phyloP scores from a whole-genome alignment of 1,140 invertebrate species.

The Halesus radiatus region DNA sequence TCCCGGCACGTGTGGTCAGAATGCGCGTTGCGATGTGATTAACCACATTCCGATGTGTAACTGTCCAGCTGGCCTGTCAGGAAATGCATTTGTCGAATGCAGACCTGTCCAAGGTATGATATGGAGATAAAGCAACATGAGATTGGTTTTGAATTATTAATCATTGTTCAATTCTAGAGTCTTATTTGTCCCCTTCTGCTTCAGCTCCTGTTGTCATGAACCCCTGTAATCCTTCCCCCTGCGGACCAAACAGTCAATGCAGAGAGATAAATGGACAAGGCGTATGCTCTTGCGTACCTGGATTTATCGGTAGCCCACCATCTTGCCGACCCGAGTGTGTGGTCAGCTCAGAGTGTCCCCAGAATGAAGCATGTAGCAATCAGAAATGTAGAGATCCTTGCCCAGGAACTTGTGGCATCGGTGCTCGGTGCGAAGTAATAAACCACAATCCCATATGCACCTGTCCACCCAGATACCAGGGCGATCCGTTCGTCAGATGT shows the following conservation, averaged over 20 bases:
- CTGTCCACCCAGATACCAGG: slow-evolving; percentile 72
- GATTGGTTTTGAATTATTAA: too few relatives aligned
- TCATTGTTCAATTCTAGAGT: too few relatives aligned
- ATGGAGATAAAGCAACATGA: too few relatives aligned
- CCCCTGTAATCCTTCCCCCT: slow-evolving; percentile 75
- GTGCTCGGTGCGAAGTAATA: slow-evolving; percentile 73
- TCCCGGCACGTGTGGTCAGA: slow-evolving; percentile 74
- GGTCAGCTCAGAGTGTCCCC: slow-evolving; percentile 75
- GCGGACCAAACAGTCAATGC: slow-evolving; percentile 76
- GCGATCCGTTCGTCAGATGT: slow-evolving; percentile 76
- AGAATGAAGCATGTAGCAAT: slow-evolving; percentile 74
- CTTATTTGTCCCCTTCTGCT: background rate
- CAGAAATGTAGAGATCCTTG: slow-evolving; percentile 77
- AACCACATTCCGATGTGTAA: slow-evolving; percentile 77
- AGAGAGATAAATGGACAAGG: slow-evolving; percentile 71
- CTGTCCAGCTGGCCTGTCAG: slow-evolving; percentile 72
- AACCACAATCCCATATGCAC: slow-evolving; percentile 76
- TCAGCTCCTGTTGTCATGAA: slow-evolving; percentile 60
- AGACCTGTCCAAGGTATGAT: slow-evolving; percentile 59
- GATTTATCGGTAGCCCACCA: slow-evolving; percentile 76
- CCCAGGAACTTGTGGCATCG: slow-evolving; percentile 75
- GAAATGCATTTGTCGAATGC: slow-evolving; percentile 75
- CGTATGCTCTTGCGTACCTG: slow-evolving; percentile 74
- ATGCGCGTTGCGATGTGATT: slow-evolving; percentile 77
- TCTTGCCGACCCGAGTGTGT: slow-evolving; percentile 77